A percentile compares a stretch with the other conserved stretches of the same genome.
phyloP scores from a whole-genome alignment of 2,797 vertebrate species.

The Spatula clypeata region DNA sequence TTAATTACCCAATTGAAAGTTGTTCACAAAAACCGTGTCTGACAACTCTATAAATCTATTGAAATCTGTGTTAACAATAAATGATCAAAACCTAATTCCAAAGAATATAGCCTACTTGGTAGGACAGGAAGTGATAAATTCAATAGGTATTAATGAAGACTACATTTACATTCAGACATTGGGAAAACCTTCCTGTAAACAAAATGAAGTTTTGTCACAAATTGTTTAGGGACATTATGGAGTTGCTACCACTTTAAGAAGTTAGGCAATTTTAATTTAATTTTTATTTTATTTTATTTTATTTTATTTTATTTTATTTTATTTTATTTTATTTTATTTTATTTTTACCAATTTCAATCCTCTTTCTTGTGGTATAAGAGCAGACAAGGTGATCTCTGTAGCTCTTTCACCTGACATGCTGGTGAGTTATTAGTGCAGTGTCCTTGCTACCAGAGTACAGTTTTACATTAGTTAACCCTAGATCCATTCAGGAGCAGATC shows the following conservation, averaged over 20 bases:
- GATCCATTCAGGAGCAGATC: not conserved
- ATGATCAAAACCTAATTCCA: constrained; percentile 4
- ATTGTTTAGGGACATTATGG: not conserved
- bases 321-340: not conserved
- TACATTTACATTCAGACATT: not conserved
- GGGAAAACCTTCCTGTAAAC: not conserved
- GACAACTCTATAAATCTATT: constrained; percentile 62
- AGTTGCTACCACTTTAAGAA: not conserved
- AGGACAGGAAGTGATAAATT: not conserved
- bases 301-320: not conserved
- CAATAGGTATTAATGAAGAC: not conserved
- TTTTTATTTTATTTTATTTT: not conserved
- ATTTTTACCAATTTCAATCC: not conserved
- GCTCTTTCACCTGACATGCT: not conserved
- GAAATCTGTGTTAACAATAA: constrained; percentile 41
- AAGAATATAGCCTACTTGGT: not conserved
- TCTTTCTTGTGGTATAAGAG: not conserved
- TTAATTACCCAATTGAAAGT: constrained; percentile 61
- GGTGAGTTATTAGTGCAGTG: not conserved
- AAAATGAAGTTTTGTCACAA: not conserved
- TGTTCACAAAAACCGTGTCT: constrained; percentile 14
- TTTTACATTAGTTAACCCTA: not conserved
- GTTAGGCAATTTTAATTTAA: not conserved
- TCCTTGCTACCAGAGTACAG: not conserved
- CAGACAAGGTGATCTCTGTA: not conserved